Evolutionary conservation across 2,888 invertebrate species (phyloP), one percentile per base, ranked within the genome.

Genomic region (Ichneumoninae sp.): DNA sequence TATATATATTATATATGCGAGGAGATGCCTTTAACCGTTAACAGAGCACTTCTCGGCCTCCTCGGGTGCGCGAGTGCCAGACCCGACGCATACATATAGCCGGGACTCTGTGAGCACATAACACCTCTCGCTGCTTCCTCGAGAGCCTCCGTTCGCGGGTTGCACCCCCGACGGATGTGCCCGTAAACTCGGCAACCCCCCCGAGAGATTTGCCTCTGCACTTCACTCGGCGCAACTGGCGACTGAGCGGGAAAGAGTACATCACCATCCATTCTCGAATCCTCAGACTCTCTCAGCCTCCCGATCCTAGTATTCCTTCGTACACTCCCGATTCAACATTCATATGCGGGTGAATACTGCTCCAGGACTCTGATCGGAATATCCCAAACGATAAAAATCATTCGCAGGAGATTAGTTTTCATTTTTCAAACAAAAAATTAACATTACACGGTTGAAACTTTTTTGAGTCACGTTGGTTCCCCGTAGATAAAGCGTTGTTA

Each of bases 141-240:
- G 33, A 30, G 63, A 33, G 63, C 54, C 40, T 70, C 63, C 74
- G 70, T 82, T 75, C 83, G 68, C 63, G 60, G 66, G 60, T 68
- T 80, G 68, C 50, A 73, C 75, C 80, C 76, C 81, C 71, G 68
- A 74, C 57, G 85, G 77, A 82, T 81, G 76, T 50, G 85, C 75
- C 80, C 87, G 79, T 86, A 87, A 87, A 87, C 71, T 81, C 83
- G 66, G 74, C 65, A 83, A 71, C 73, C 82, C 78, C 81, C 86
- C 81, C 76, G 36, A 80, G 85, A 82, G 84, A 86, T 85, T 81
- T 79, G 74, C 83, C 81, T 83, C 76, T 75, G 81, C 83, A 74
- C 70, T 84, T 81, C 77, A 54, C 63, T 26, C 52, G 74, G 19
- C 73, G 52, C 54, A 66, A 80, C 77, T 54, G 68, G 10, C 36